A percentile compares a stretch with the other conserved stretches of the same genome.
These are phyloP conservation scores for Chinchilla lanigera DNA, from an alignment of 2,113 vertebrate species.

Conservation along the genomic window DNA sequence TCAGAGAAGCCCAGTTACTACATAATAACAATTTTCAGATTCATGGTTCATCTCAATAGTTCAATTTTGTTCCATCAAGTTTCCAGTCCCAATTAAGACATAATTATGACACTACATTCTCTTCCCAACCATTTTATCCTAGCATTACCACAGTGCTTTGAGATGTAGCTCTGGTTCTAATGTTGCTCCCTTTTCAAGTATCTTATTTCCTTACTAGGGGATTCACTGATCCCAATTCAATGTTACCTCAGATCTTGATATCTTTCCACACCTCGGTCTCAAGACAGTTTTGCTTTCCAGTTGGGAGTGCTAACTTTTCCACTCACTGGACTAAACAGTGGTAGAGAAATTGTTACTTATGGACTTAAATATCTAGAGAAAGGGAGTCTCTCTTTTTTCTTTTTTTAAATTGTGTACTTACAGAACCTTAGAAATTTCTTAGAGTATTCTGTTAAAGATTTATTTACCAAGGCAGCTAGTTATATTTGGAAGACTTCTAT, in stretches of 20 bases:
- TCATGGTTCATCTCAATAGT: not conserved
- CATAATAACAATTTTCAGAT: not conserved
- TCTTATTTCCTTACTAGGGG: not conserved
- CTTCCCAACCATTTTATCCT: not conserved
- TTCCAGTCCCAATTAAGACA: not conserved
- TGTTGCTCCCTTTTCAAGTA: not conserved
- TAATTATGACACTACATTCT: not conserved
- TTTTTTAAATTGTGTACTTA: not conserved
- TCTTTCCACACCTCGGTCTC: not conserved
- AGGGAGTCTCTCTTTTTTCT: not conserved
- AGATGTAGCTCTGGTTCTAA: not conserved
- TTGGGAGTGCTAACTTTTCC: not conserved
- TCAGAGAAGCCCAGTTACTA: not conserved
- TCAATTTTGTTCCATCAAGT: not conserved
- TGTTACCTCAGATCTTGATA: not conserved
- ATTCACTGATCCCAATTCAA: not conserved
- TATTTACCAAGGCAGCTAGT: not conserved
- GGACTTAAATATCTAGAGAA: not conserved
- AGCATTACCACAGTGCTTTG: not conserved
- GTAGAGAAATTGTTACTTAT: not conserved
- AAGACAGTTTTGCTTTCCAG: not conserved
- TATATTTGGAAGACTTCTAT: not conserved
- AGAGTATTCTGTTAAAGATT: not conserved
- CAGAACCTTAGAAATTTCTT: not conserved
- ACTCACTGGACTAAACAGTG: accelerated